Evolutionary conservation across 2,113 vertebrate genomes (phyloP).

Genomic region (Calyptommatus sinebrachiatus): DNA sequence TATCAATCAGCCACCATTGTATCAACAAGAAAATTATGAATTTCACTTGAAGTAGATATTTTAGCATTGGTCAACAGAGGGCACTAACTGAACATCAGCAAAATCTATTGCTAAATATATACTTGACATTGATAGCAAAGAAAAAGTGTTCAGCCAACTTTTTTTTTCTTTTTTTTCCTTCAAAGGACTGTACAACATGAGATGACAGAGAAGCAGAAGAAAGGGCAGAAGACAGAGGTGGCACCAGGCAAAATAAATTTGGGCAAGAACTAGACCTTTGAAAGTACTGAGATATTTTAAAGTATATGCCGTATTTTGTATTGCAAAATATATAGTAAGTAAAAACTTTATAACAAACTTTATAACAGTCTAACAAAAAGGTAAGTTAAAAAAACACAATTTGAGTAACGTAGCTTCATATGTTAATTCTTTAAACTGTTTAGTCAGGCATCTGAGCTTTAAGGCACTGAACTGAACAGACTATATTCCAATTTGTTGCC

Average conservation of each 20-base stretch:
- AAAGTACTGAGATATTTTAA: too few species aligned
- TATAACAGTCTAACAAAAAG: too few species aligned
- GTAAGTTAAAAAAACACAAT: too few species aligned
- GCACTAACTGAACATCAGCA: conserved; percentile 63
- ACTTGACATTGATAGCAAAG: background rate
- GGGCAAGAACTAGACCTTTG: too few species aligned
- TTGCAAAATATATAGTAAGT: conserved; percentile 11
- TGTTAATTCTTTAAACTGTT: too few species aligned
- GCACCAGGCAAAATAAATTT: background rate
- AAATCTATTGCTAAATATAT: background rate
- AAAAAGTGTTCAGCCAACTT: background rate
- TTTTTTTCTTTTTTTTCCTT: too few species aligned
- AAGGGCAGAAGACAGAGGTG: background rate
- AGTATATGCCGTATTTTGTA: conserved; percentile 39
- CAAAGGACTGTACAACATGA: background rate
- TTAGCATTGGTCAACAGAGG: conserved; percentile 69
- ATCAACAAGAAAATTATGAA: background rate
- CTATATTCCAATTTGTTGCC: too few species aligned
- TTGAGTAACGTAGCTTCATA: too few species aligned
- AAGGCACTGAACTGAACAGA: too few species aligned
- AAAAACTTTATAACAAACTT: too few species aligned
- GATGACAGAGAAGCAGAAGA: background rate
- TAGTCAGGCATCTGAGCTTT: too few species aligned
- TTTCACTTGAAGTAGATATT: conserved; percentile 10
- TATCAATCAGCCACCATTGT: conserved; percentile 26